Base-by-base conservation (phyloP, 1,140 invertebrate genomes). In the Drosophila novamexicana region DNA sequence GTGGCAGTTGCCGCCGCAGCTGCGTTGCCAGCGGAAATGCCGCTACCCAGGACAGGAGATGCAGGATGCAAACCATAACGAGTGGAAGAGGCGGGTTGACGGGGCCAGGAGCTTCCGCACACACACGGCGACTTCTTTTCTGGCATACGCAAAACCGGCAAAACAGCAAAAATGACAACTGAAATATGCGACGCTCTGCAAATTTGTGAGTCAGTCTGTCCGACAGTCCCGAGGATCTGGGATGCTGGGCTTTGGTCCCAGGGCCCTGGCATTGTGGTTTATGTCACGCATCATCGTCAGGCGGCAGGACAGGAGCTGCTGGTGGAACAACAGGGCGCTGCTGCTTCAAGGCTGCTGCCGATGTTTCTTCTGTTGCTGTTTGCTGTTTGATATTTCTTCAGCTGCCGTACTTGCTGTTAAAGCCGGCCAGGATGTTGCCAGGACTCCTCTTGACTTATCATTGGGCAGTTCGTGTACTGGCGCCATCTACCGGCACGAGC, bases 91-190 rank as follows among this genome's bases (percentile, higher is more conserved):
- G 44, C 22, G 9, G 49, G 36, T 18, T 14, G n/a, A 10, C 12
- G 40, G 50, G 40, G 16, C 44, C 37, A 40, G 44, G 16, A 50
- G 79, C 42, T 57, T 72, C 44, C 14, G 12, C 49, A 10, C 16
- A 47, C 22, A 50, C 36, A 18, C 49, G 63, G 34, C 47, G 49
- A 37, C 56, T 74, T 50, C 65, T 54, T 63, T 72, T 64, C 50
- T 76, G 72, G 56, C 59, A 69, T 47, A 65, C 64, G 63, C 73
- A 84, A 76, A 82, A 84, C 76, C 74, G 81, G 79, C 81, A 85
- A 86, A 85, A 85, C 81, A 77, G 75, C 78, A 77, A 80, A 84
- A 84, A 85, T 84, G 81, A 84, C 77, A 84, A 77, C 81, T 84
- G 81, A 84, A 84, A 83, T 83, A 83, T 83, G 81, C 81, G 73